phyloP scores from a whole-genome alignment of 2,888 invertebrate genomes.

The Liodrosophila aerea region DNA sequence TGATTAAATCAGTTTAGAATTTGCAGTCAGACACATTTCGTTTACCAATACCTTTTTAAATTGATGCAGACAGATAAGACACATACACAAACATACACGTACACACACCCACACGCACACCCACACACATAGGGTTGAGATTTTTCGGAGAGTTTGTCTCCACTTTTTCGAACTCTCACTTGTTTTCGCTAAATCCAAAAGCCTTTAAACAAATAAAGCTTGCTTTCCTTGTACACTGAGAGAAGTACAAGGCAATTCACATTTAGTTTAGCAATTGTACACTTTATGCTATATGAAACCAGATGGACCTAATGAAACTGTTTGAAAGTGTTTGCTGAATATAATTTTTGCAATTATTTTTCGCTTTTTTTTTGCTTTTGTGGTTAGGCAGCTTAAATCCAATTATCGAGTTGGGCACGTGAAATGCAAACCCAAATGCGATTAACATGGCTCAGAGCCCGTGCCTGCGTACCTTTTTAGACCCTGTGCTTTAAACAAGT shows the following conservation, averaged over 20 bases:
- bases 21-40: constrained; percentile 37
- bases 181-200: constrained; percentile 47
- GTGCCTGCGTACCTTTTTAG: constrained; percentile 7
- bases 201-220: constrained; percentile 55
- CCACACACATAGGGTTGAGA: constrained; percentile 38
- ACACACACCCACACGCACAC: constrained; percentile 1
- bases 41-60: constrained; percentile 9
- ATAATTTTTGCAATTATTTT: no score
- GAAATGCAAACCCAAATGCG: constrained; percentile 44
- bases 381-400: constrained; percentile 13
- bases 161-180: neutral
- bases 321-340: no score
- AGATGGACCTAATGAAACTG: no score
- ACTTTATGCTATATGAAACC: no score
- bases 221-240: constrained; percentile 13
- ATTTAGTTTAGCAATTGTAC: no score
- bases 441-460: constrained; percentile 39
- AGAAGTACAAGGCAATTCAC: no score
- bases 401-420: constrained; percentile 25
- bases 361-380: neutral
- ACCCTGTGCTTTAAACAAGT: no score
- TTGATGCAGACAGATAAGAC: no score
- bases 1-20: constrained; percentile 70
- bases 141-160: constrained; percentile 33
- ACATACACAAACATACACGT: constrained; percentile 14